phyloP scores from a whole-genome alignment of 2,113 vertebrate species.

The Todiramphus chloris region DNA sequence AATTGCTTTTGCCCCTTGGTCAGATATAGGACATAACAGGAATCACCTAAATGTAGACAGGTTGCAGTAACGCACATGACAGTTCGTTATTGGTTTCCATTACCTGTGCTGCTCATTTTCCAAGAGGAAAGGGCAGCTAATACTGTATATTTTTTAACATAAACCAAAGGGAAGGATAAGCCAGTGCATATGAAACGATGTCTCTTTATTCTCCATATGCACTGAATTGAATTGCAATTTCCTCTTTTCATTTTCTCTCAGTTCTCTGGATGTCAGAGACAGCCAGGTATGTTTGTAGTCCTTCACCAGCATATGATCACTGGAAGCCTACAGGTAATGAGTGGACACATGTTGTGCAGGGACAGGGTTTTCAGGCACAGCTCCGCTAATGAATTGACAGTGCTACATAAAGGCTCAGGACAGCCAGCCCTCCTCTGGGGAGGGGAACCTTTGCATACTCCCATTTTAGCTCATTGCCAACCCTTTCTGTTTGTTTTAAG shows the following conservation, averaged over 20 bases:
- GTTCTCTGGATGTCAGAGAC: neutral
- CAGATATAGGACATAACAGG: conserved; percentile 27
- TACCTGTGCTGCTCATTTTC: conserved; percentile 51
- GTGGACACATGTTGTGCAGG: conserved; percentile 16
- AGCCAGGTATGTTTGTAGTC: conserved; percentile 22
- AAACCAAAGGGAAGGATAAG: conserved; percentile 51
- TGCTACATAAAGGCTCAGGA: neutral
- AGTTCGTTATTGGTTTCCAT: conserved; percentile 51
- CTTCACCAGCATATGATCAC: neutral
- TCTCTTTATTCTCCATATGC: conserved; percentile 44
- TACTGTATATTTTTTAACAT: conserved; percentile 37
- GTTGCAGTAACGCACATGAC: conserved; percentile 43
- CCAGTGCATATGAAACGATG: conserved; percentile 16
- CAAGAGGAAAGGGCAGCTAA: conserved; percentile 40
- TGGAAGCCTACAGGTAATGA: conserved; percentile 1
- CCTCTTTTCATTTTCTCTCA: conserved; percentile 21
- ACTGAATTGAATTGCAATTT: conserved; percentile 53
- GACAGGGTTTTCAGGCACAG: conserved; percentile 9
- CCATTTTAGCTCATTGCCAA: neutral
- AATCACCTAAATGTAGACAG: conserved; percentile 36
- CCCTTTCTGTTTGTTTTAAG: neutral
- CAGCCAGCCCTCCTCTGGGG: neutral
- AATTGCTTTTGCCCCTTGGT: conserved; percentile 50
- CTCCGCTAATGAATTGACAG: conserved; percentile 11
- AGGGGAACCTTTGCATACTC: neutral